A percentile compares a stretch with the other conserved stretches of the same genome.
Evolutionary conservation across 2,113 vertebrate species (phyloP).

Genomic region (Crypturellus undulatus): DNA sequence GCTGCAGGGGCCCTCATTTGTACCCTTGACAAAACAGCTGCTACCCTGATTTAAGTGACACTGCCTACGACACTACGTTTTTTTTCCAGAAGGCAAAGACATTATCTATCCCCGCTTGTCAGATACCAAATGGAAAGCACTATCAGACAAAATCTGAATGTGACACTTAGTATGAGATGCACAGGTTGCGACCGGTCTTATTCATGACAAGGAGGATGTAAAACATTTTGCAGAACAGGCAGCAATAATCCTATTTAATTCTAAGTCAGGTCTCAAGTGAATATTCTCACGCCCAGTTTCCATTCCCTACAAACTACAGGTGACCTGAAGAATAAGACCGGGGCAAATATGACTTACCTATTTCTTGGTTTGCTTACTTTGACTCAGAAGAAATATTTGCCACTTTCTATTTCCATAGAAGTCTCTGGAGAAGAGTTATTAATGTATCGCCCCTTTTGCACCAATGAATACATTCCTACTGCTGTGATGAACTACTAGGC

Average conservation of each 20-base stretch:
- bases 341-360: not conserved
- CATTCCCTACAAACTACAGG: not conserved
- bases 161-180: not conserved
- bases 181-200: not conserved
- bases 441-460: not conserved
- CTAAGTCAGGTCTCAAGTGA: not conserved
- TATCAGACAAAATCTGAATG: not conserved
- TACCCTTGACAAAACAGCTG: not conserved
- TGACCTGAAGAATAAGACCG: not conserved
- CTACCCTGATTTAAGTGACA: not conserved
- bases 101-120: not conserved
- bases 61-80: not conserved
- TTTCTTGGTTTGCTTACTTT: not conserved
- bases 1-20: not conserved
- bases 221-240: not conserved
- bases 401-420: not conserved
- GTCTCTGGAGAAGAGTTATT: not conserved
- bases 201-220: fast-evolving
- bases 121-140: not conserved
- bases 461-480: not conserved
- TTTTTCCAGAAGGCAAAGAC: not conserved
- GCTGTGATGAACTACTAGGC: not conserved
- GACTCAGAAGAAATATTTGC: not conserved
- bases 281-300: not conserved
- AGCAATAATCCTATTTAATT: not conserved